Percentiles rank a stretch among this genome's conserved stretches.
Conservation (phyloP, 2,113 vertebrate species). For the sheep (Ovis aries) region DNA sequence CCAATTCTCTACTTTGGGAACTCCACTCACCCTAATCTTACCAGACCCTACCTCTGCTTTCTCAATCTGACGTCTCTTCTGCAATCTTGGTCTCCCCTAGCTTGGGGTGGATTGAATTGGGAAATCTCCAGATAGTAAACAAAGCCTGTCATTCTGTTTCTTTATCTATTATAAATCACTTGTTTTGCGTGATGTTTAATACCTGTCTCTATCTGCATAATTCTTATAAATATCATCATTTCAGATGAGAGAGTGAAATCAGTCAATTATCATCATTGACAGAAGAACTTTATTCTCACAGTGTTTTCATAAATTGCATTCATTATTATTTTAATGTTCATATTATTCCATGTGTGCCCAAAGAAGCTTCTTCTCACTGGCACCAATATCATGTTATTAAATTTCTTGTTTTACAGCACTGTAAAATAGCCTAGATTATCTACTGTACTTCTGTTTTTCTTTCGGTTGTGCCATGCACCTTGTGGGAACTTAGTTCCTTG, state of each 20-base stretch:
- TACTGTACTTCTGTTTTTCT: background rate
- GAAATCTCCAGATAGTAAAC: fast-evolving
- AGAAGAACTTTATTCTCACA: background rate
- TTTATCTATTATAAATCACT: background rate
- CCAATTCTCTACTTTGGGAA: no score
- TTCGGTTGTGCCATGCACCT: background rate
- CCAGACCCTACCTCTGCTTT: no score
- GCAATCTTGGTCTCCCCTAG: no score
- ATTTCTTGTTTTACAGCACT: background rate
- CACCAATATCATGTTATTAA: no score
- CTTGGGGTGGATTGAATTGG: background rate
- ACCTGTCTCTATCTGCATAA: background rate
- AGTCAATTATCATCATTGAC: background rate
- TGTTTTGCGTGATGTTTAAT: background rate
- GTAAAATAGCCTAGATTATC: background rate
- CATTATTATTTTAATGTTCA: background rate
- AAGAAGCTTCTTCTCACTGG: background rate
- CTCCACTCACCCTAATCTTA: no score
- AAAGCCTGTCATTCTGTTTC: fast-evolving
- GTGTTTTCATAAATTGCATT: background rate
- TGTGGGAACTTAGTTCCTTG: background rate
- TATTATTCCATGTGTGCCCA: background rate
- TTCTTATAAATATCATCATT: background rate
- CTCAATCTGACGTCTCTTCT: fast-evolving
- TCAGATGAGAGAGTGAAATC: background rate